Evolutionary conservation across 2,888 invertebrate genomes (phyloP), one percentile per base, ranked within the genome.

Genomic region (Opisthograptis luteolata): DNA sequence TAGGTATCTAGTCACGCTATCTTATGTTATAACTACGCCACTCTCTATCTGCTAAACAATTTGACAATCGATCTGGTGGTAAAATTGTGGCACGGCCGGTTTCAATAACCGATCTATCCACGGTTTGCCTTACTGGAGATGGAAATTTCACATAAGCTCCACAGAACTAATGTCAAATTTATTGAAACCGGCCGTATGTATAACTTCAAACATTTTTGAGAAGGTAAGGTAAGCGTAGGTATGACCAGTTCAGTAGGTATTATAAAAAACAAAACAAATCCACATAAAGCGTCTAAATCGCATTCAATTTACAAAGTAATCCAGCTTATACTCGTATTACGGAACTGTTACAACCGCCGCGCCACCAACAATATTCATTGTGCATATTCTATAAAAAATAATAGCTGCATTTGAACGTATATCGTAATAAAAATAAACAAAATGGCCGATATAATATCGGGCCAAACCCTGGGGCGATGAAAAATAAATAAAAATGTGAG

Each of bases 401-500:
- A 84, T 81, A 79, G 78, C 55, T 66, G 69, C 73, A 82, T 82
- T 82, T 83, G 77, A 70, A 74, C 63, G 77, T 76, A 71, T 69
- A 74, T 77, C 72, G 80, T 79, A 84, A 84, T 85, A 86, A 84
- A 85, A 86, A 81, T 83, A 80, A 82, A 81, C 78, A 82, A 83
- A 87, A 82, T 78, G 79, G 71, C 71, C 78, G 79, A 84, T 84
- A 84, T 85, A 76, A 85, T 83, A 81, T 81, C 79, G 79, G 72
- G 71, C 67, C 61, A 62, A 65, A 71, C 80, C 86, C 71, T 60
- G 66, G 69, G 78, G 87, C 87, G 81, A 87, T 87, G 88, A 85
- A 87, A 87, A 84, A 88, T 88, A 89, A 87, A 89, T 88, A 89
- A 87, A 87, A 85, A 73, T 62, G 72, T 56, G 66, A 68, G 68